These are phyloP conservation scores for Amphipoea lucens DNA, from an alignment of 2,888 invertebrate genomes.

Conservation along the genomic window DNA sequence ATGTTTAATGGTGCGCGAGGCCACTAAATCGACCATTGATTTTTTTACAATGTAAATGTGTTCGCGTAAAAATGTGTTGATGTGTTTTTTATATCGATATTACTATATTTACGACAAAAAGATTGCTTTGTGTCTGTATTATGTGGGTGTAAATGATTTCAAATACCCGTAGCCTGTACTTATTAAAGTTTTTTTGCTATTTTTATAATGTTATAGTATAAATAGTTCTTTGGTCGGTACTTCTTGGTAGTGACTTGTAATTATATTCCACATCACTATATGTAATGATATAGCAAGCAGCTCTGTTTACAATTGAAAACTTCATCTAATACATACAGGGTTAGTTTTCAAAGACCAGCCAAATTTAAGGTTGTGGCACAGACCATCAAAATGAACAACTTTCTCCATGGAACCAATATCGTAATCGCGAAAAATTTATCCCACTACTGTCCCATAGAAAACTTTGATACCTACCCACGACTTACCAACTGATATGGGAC, in stretches of 20 bases:
- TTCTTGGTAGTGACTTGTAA: conserved; percentile 1
- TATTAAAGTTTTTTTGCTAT: conserved; percentile 11
- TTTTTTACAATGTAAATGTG: conserved; percentile 74
- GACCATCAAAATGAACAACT: too few relatives aligned
- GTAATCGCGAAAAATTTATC: too few relatives aligned
- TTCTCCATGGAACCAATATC: too few relatives aligned
- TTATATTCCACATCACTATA: background rate
- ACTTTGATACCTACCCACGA: too few relatives aligned
- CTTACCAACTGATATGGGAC: too few relatives aligned
- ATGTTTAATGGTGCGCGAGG: conserved; percentile 74
- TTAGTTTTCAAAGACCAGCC: too few relatives aligned
- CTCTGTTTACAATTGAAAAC: background rate
- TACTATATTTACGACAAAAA: conserved; percentile 47
- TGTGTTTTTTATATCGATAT: conserved; percentile 59
- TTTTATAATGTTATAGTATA: background rate
- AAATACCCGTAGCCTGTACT: conserved; percentile 1
- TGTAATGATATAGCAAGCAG: background rate
- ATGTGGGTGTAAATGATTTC: conserved; percentile 41
- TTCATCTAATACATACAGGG: background rate
- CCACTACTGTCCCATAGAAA: too few relatives aligned
- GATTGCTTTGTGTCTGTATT: conserved; percentile 41
- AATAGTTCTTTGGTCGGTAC: background rate
- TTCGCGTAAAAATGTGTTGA: conserved; percentile 65
- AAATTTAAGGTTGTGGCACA: too few relatives aligned
- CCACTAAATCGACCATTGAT: conserved; percentile 73